Base-by-base conservation (phyloP, 2,888 invertebrate species). In the Psylliodes chrysocephalus region DNA sequence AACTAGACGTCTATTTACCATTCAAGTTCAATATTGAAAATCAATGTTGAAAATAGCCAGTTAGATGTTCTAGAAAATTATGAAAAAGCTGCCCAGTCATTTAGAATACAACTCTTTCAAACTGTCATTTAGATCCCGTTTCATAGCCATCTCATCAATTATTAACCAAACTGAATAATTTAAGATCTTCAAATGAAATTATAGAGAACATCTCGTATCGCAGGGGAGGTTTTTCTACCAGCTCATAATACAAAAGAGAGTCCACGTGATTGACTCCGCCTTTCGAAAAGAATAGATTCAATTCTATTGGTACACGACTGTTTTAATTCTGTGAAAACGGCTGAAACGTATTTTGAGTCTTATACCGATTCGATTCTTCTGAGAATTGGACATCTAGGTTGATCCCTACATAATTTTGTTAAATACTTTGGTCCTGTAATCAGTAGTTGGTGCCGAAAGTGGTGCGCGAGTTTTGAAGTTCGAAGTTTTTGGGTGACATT, bases 261-360 rank as follows among this genome's bases (percentile, higher is more conserved):
- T 63, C n/a, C 67, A 67, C 63, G 69, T 63, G 64, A 60, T 30
- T 51, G 35, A 64, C 64, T 56, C 72, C 64, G 60, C 72, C 66
- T 56, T 17, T 54, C 54, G 28, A 12, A 54, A 57, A 55, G 53
- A 33, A 42, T 44, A 25, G 44, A 15, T 25, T 12, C 3, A 5
- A 53, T 70, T 40, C 65, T 60, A 74, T 74, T 74, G 74, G 74
- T 69, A 68, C 74, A 74, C 74, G 74, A 74, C 49, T 28, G 7
- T 65, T 15, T n/a, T 28, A 33, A 49, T 63, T 64, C 56, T 53
- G 55, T 52, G 42, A 63, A 66, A 51, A 35, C 19, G 1, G 30
- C 15, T 52, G 12, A 14, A 14, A 30, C n/a, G 33, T 12, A 54
- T 64, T 63, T 66, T 64, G 35, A 30, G 22, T 52, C 60, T 60